phyloP scores from a whole-genome alignment of 1,140 invertebrate genomes.

The Trichonephila inaurata region DNA sequence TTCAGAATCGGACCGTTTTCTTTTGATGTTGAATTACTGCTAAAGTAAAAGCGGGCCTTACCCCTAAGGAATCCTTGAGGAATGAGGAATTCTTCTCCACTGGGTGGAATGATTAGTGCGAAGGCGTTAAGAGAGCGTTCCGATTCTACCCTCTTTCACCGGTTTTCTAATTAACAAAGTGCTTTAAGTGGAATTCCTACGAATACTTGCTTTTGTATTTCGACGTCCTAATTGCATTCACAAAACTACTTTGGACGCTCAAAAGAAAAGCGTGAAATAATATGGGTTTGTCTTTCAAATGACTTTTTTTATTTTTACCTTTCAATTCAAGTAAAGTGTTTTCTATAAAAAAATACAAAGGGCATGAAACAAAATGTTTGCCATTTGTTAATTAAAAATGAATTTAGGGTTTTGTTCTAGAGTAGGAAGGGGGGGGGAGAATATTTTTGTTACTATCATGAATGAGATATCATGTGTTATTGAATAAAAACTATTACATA shows the following conservation, averaged over 20 bases:
- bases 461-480: no score
- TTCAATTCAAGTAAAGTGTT: background rate
- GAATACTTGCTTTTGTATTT: conserved; percentile 11
- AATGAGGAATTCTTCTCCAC: background rate
- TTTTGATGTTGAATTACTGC: background rate
- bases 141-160: background rate
- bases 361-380: no score
- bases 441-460: no score
- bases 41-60: background rate
- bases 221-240: background rate
- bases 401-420: no score
- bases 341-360: no score
- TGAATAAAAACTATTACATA: no score
- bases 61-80: background rate
- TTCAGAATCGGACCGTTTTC: background rate
- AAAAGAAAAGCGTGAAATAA: background rate
- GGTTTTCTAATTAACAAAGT: background rate
- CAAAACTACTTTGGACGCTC: background rate
- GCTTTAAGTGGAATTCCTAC: conserved; percentile 8
- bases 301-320: background rate
- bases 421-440: no score
- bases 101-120: background rate
- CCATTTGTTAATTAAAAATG: no score
- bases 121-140: background rate
- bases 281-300: background rate